Percentiles rank a stretch among this genome's conserved stretches.
Conservation (phyloP, 2,888 invertebrate genomes). For the Coelopa pilipes region DNA sequence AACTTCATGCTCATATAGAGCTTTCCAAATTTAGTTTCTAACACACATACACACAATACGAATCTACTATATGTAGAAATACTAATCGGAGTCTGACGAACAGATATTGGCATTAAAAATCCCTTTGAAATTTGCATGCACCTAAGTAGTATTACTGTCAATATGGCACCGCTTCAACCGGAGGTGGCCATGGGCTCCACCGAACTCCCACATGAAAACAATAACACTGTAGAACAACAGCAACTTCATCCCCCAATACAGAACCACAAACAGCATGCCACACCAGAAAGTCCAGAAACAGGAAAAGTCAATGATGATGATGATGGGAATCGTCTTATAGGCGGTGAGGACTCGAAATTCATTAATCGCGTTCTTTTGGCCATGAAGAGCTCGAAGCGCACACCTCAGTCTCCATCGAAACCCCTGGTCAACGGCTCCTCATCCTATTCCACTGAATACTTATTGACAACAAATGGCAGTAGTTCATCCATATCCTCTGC, state of each 20-base stretch:
- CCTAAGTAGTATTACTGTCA: conserved; percentile 4
- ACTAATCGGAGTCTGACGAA: too few species aligned
- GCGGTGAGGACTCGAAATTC: conserved; percentile 48
- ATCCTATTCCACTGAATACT: conserved; percentile 22
- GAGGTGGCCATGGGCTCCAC: conserved; percentile 23
- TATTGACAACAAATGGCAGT: conserved; percentile 44
- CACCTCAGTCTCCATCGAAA: conserved; percentile 16
- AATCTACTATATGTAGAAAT: too few species aligned
- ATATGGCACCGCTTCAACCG: conserved; percentile 41
- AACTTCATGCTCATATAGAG: too few species aligned
- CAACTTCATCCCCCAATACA: conserved; percentile 24
- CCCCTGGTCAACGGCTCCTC: conserved; percentile 30
- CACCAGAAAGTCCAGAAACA: not conserved
- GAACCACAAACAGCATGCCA: conserved; percentile 18
- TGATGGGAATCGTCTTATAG: not conserved
- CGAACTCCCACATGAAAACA: conserved; percentile 11
- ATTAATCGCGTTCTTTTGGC: conserved; percentile 57
- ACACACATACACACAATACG: too few species aligned
- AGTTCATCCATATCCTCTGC: conserved; percentile 51
- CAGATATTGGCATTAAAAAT: not conserved
- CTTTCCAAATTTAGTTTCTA: too few species aligned
- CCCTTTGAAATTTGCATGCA: conserved; percentile 25
- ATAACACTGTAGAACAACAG: conserved; percentile 37
- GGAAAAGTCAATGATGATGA: not conserved
- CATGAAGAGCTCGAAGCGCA: conserved; percentile 50